Evolutionary conservation across 2,797 vertebrate genomes (phyloP), one percentile per base, ranked within the genome.

Genomic region (Myotis findleyi): DNA sequence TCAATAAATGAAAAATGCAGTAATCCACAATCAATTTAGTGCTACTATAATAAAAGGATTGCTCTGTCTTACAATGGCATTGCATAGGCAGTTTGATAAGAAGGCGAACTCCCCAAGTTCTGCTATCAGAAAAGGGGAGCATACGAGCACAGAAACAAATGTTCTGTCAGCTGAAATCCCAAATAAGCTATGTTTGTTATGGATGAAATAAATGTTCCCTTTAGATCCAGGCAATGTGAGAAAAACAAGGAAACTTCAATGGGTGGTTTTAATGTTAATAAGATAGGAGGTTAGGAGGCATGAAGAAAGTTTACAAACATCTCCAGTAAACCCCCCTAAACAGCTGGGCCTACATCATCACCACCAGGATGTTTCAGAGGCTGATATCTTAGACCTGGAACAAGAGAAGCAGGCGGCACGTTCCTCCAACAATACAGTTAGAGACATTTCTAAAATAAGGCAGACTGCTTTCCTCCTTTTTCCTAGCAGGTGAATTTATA

Each of bases 181-280:
- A 93, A 91, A 84, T 89, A 89, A 53, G 33, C 69, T 95, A 66
- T 80, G 79, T 91, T 95, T 95, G 44, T 47, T 49, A 88, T 17
- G 33, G 57, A 93, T 89, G 83, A 92, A 91, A 88, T 91, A 96
- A 95, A 91, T 23, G 79, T 71, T 93, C 82, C 82, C 51, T 93
- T 92, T 57, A 55, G 53, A 93, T 76, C 36, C 59, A 94, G 91
- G 75, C 92, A 95, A 83, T 62, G 71, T 69, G 80, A 96, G 91
- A 91, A 92, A 97, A 96, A 80, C 95, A 96, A 89, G 64, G 87
- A 93, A 86, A 95, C 90, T 82, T 92, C 88, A 66, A 96, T 82
- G 73, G 66, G 62, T 64, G 41, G 83, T 73, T 96, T 87, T 89
- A 92, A 87, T 49, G 66, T 87, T 92, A 88, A 80, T 90, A 94